Evolutionary conservation across 2,797 vertebrate genomes (phyloP).

Genomic region (Lepilemur ruficaudatus): DNA sequence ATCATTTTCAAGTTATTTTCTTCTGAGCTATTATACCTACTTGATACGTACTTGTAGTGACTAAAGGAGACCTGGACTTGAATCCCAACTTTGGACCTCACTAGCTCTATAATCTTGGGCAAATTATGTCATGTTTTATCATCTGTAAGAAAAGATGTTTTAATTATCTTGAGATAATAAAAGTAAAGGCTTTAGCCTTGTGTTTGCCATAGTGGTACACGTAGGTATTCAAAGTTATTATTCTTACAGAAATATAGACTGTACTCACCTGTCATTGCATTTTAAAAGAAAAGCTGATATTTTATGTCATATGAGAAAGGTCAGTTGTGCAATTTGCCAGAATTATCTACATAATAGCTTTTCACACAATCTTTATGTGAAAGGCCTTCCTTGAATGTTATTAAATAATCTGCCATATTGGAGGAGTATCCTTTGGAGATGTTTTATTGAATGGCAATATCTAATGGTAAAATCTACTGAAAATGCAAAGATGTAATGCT

Average conservation of each 20-base stretch:
- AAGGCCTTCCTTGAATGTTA: neutral
- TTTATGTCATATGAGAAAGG: neutral
- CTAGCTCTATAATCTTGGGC: neutral
- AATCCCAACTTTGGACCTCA: neutral
- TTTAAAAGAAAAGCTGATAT: neutral
- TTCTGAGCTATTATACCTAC: neutral
- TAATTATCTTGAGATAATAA: neutral
- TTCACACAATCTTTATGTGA: neutral
- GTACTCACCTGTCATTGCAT: neutral
- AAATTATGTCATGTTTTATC: neutral
- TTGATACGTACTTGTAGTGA: neutral
- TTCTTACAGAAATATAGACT: neutral
- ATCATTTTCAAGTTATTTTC: neutral
- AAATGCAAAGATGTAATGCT: neutral
- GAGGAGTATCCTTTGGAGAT: neutral
- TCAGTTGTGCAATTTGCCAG: neutral
- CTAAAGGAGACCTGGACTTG: neutral
- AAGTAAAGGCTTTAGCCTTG: neutral
- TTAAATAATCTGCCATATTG: neutral
- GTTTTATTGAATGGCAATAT: neutral
- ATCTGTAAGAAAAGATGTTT: neutral
- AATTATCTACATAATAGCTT: neutral
- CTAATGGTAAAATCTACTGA: neutral
- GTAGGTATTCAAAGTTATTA: neutral
- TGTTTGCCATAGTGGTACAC: neutral